phyloP scores from a whole-genome alignment of 1,140 invertebrate genomes.

The Myzus persicae region DNA sequence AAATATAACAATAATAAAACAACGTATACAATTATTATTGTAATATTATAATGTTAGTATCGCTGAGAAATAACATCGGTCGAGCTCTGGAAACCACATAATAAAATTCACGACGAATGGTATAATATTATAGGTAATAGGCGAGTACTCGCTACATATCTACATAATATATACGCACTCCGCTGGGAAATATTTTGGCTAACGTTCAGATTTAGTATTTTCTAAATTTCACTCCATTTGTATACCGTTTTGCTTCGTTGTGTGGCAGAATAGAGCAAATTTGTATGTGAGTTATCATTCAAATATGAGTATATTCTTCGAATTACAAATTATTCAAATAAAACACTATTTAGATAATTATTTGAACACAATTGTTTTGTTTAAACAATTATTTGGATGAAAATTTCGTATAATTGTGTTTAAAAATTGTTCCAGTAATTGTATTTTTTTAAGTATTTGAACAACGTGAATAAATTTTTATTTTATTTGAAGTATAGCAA shows the following conservation, averaged over 20 bases:
- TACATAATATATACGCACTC: neutral
- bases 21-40: neutral
- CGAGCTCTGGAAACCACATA: neutral
- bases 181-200: neutral
- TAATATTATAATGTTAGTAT: neutral
- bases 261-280: neutral
- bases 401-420: too few relatives aligned
- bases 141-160: neutral
- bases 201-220: neutral
- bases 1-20: neutral
- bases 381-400: too few relatives aligned
- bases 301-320: neutral
- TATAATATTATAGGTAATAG: slow-evolving; percentile 19
- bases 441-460: too few relatives aligned
- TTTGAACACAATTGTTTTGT: too few relatives aligned
- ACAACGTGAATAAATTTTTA: neutral
- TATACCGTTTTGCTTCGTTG: neutral
- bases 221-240: neutral
- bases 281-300: neutral
- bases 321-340: too few relatives aligned
- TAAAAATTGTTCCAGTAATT: too few relatives aligned
- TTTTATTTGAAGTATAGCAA: neutral
- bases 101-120: neutral
- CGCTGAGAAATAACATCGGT: neutral
- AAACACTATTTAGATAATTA: too few relatives aligned